Evolutionary conservation across 1,140 invertebrate genomes (phyloP), one percentile per base, ranked within the genome.

Genomic region (Antheraea mylitta): DNA sequence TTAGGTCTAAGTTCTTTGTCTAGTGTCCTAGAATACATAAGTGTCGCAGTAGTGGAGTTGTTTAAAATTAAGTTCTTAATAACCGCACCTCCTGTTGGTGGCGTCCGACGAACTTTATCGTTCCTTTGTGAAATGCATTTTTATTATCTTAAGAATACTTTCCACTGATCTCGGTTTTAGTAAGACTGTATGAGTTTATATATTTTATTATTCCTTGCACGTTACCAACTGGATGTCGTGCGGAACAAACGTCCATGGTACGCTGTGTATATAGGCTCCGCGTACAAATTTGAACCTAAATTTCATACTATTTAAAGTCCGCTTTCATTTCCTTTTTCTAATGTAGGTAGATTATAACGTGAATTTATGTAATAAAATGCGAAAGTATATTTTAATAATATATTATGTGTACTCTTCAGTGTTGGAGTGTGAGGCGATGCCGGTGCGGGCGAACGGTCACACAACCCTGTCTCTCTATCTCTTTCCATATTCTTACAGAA

Each of bases 371-470:
- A 92, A 90, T 90, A 89, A 90, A 90, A 89, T 91, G 88, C 89
- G 85, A 87, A 89, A 87, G 90, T 91, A 91, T 91, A 91, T 91
- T 91, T 91, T 91, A 91, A 90, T 92, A 92, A 91, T 90, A 86
- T 61, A 89, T 81, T 85, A 53, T 53, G 85, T 90, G 86, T 89
- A 90, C 81, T 90, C 7, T 42, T 8, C 89, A 89, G 89, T 83
- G 74, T 86, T 80, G 83, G 83, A 77, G 86, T 79, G 82, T 85
- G 89, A 84, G 87, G 86, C 87, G 78, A 84, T 85, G 87, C 86
- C 87, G 85, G 81, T 82, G 87, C 87, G 86, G 89, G 87, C 79
- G 86, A 87, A 87, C 84, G 73, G 71, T 77, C 72, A 7, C 30
- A 53, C 38, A 42, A 9, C 7, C 8, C 3, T 42, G 7, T 42